Percentiles rank a stretch among this genome's conserved stretches.
Evolutionary conservation across 2,888 invertebrate genomes (phyloP).

Genomic region (Dynastes hyllus): DNA sequence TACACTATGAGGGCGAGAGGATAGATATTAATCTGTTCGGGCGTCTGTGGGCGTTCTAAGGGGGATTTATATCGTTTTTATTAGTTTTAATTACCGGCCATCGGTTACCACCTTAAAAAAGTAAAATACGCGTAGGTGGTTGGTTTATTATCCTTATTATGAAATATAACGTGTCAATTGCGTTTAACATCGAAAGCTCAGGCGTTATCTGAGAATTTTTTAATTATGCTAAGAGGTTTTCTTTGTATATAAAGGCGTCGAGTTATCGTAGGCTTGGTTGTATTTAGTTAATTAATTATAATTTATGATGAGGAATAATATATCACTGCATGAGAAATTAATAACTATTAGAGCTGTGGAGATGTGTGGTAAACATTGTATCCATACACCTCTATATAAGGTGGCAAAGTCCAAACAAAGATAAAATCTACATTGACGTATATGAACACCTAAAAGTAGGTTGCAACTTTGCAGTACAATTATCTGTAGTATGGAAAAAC

Average conservation of each 20-base stretch:
- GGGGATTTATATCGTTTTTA: conserved; percentile 46
- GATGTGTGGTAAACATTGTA: too few species aligned
- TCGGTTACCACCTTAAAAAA: conserved; percentile 17
- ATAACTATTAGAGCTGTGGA: too few species aligned
- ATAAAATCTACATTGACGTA: too few species aligned
- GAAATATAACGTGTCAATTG: conserved; percentile 33
- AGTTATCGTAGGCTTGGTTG: neutral
- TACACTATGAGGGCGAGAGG: conserved; percentile 1
- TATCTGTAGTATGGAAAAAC: too few species aligned
- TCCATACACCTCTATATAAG: too few species aligned
- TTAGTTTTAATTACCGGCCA: conserved; percentile 41
- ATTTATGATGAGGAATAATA: neutral
- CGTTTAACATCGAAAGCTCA: conserved; percentile 9
- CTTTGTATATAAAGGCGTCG: conserved; percentile 10
- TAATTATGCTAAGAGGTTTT: conserved; percentile 17
- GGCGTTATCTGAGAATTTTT: conserved; percentile 1
- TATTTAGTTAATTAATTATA: neutral
- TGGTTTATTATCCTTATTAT: conserved; percentile 33
- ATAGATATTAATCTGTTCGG: conserved; percentile 8
- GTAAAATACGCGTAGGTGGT: conserved; percentile 16
- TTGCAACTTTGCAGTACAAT: too few species aligned
- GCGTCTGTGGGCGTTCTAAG: conserved; percentile 31
- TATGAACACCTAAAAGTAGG: too few species aligned
- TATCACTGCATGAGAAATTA: neutral
- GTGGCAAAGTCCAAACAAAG: too few species aligned